A percentile compares a stretch with the other conserved stretches of the same genome.
Conservation (phyloP, 2,113 vertebrate genomes). For the Cyphomyrus plagiostoma region DNA sequence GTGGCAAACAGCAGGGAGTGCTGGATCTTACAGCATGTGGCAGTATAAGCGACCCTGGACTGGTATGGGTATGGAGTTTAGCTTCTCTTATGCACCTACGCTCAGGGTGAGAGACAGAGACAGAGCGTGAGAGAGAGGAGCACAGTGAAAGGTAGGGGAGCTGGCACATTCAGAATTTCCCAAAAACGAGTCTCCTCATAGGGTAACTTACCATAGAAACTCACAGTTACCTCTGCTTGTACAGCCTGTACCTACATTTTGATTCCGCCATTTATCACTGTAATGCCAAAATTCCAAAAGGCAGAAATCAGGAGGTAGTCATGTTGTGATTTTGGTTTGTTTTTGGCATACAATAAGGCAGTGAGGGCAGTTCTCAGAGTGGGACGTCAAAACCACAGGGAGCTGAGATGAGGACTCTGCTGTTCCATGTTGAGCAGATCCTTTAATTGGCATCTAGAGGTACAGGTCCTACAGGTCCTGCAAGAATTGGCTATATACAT, state of each 20-base stretch:
- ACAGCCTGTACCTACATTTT: neutral
- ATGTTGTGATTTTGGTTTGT: neutral
- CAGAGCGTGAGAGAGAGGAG: neutral
- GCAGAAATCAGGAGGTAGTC: neutral
- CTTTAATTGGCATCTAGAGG: neutral
- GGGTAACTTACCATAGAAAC: neutral
- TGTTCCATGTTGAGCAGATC: neutral
- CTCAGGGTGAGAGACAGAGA: neutral
- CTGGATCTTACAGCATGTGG: neutral
- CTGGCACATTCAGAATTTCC: neutral
- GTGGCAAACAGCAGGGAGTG: neutral
- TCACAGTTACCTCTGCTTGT: neutral
- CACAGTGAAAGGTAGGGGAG: neutral
- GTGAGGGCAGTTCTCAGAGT: neutral
- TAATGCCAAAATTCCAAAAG: neutral
- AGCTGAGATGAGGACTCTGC: neutral
- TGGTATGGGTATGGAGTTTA: neutral
- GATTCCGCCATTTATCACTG: neutral
- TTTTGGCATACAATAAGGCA: neutral
- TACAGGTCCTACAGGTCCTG: neutral
- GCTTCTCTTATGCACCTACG: neutral
- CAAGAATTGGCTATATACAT: neutral
- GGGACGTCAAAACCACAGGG: neutral
- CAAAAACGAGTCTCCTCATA: neutral
- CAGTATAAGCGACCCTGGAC: neutral